Base-by-base conservation (phyloP, 2,888 invertebrate species). In the Drosophila melanosoma region DNA sequence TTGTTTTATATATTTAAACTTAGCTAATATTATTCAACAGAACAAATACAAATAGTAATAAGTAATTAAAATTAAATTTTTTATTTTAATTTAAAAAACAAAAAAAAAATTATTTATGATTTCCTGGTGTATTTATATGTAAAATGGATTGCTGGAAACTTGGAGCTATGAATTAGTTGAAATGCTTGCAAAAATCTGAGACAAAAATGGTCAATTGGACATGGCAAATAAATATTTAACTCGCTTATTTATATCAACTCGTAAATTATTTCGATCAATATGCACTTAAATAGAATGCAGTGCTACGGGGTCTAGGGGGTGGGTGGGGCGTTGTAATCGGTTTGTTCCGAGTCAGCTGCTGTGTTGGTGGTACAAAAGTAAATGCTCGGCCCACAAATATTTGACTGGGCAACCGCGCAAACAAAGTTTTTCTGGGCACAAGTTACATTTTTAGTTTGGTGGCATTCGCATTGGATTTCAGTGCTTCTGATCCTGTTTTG, bases 371-470 rank as follows among this genome's bases (percentile, higher is more conserved):
- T 54, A 45, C 53, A 60, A 73, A 80, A 66, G 63, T 57, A 74
- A 79, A 74, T 69, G 68, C 65, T 72, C 75, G 72, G 59, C 63
- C 78, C 84, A 87, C 84, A 84, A 87, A 85, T 85, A 85, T 85
- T 85, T 85, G 85, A 69, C 69, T 76, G 71, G 69, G 74, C 79
- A 82, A 85, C 82, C 84, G 76, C 73, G 81, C 53, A 76, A 82
- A 79, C 79, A 81, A 77, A 79, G 81, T 75, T 76, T 66, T 79
- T 85, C 70, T 80, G 78, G 71, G 74, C 76, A 81, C 71, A 83
- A 83, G 76, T 79, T 82, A 77, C 82, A 82, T 87, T 84, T 88
- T 82, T 88, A 77, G 89, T 89, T 88, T 88, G 83, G 78, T 76
- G 85, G 82, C 73, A 72, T 69, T 62, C 68, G 49, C 63, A 52